Base-by-base conservation (phyloP, 2,888 invertebrate genomes). In the Aethes cnicana region DNA sequence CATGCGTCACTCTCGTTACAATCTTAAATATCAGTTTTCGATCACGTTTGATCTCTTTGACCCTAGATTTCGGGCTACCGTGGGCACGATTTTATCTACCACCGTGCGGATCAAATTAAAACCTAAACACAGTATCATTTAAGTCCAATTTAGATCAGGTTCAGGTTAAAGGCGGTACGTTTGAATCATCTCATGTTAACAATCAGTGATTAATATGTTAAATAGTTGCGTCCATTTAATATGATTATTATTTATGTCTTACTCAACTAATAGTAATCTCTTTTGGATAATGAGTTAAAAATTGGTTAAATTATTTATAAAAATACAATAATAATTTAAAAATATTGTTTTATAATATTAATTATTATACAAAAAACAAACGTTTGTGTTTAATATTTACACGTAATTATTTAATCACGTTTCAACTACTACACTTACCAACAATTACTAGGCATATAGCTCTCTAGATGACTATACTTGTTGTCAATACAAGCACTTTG, bases 31-130 rank as follows among this genome's bases (percentile, higher is more conserved):
- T 87, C 86, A 85, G 81, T 84, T 85, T 84, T 82, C 72, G 80
- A 85, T 85, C 87, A 83, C 81, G 84, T 59, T 78, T 86, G 87
- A 86, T 83, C 88, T 84, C 73, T 69, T 52, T 84, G 88, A 88
- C 88, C 88, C 84, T 74, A 77, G 77, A 80, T 81, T 84, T 87
- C 74, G 81, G 81, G 88, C 88, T 89, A 87, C 88, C 72, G 88
- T 86, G 75, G 73, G 72, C 87, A 87, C 85, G 85, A 84, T 74
- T 78, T 77, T 72, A 72, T 61, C 56, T 53, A 61, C 54, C 43
- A 50, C 35, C 48, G 42, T 49, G 35, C 63, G 66, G 56, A 48
- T 55, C 9, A 76, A 69, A 72, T 49, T 64, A 55, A n/a, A 23
- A 56, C 67, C 62, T 57, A 74, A 44, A n/a, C 8, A 4, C 7